Percentiles rank a stretch among this genome's conserved stretches.
phyloP scores from a whole-genome alignment of 2,797 vertebrate genomes.

The Lithobates sylvaticus region DNA sequence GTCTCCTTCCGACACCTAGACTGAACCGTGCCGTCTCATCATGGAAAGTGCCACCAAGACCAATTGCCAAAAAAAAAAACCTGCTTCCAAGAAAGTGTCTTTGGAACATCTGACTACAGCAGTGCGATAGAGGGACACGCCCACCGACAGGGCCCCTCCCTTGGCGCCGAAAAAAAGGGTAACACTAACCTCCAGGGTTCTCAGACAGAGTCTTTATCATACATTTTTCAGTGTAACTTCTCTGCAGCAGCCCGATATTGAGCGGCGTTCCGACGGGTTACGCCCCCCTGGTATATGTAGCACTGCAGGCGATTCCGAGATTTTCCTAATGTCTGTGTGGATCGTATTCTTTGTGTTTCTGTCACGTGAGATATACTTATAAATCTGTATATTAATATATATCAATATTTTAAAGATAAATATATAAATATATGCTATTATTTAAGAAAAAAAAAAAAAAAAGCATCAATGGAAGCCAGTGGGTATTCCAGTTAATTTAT shows the following conservation, averaged over 20 bases:
- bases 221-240: slow-evolving; percentile 23
- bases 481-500: slow-evolving; percentile 11
- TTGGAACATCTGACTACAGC: slow-evolving; percentile 55
- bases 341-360: slow-evolving; percentile 53
- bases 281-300: not conserved
- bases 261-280: not conserved
- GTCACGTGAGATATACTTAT: slow-evolving; percentile 58
- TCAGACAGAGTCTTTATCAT: slow-evolving; percentile 3
- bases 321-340: slow-evolving; percentile 31
- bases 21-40: slow-evolving; percentile 20
- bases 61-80: not conserved
- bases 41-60: slow-evolving; percentile 53
- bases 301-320: not conserved
- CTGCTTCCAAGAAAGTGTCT: not conserved
- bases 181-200: slow-evolving; percentile 50
- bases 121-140: slow-evolving; percentile 3
- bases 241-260: not conserved
- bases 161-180: slow-evolving; percentile 18
- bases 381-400: slow-evolving; percentile 63
- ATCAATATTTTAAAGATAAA: slow-evolving; percentile 61
- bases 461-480: not conserved
- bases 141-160: not conserved
- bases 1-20: slow-evolving; percentile 14
- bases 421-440: slow-evolving; percentile 58
- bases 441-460: slow-evolving; percentile 32